Percentiles rank a stretch among this genome's conserved stretches.
Evolutionary conservation across 2,888 invertebrate genomes (phyloP).

Genomic region (Neoaliturus tenellus): DNA sequence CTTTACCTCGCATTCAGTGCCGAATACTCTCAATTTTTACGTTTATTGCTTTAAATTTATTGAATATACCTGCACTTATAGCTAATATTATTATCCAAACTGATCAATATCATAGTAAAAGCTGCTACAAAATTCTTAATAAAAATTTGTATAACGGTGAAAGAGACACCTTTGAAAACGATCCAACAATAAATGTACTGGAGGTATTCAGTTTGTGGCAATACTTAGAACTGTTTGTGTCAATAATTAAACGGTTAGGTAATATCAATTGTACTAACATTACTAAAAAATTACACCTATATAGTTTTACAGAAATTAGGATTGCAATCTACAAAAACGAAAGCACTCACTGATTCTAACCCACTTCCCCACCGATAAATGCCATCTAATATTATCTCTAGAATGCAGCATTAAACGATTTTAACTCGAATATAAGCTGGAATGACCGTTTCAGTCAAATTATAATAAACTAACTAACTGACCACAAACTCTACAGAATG

Average conservation of each 20-base stretch:
- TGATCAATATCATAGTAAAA: neutral
- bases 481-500: neutral
- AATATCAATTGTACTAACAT: neutral
- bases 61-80: neutral
- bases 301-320: constrained; percentile 1
- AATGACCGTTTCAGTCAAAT: neutral
- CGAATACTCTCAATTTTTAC: neutral
- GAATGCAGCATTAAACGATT: neutral
- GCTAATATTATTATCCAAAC: neutral
- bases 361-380: neutral
- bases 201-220: neutral
- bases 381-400: neutral
- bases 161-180: neutral
- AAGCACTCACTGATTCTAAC: neutral
- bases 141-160: neutral
- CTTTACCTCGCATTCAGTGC: no score
- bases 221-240: neutral
- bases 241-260: no score
- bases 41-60: neutral
- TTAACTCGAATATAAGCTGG: neutral
- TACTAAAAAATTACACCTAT: constrained; percentile 19
- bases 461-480: neutral
- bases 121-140: neutral
- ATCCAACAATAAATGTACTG: neutral
- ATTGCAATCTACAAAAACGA: neutral